Evolutionary conservation across 2,888 invertebrate genomes (phyloP).

Genomic region (Aleiodes testaceus): DNA sequence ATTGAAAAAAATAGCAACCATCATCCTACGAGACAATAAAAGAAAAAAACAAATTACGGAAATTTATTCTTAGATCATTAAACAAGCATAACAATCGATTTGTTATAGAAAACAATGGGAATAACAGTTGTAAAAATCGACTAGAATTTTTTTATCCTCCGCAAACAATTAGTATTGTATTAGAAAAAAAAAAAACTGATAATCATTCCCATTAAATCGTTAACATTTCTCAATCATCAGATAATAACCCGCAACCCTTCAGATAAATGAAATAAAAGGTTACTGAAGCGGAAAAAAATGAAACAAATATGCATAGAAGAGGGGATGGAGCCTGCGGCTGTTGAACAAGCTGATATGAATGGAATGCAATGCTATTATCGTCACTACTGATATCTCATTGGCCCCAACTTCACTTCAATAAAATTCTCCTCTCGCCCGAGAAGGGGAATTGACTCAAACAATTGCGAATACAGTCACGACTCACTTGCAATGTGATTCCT

Average conservation of each 20-base stretch:
- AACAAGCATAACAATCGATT: too few relatives aligned
- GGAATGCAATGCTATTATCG: conserved; percentile 33
- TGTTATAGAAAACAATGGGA: conserved; percentile 12
- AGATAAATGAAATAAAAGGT: neutral
- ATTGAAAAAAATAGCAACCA: too few relatives aligned
- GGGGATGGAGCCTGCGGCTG: conserved; percentile 24
- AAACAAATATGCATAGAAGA: neutral
- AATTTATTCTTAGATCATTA: too few relatives aligned
- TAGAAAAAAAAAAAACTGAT: neutral
- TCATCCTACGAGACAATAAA: too few relatives aligned
- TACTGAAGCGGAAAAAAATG: neutral
- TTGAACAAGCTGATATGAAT: conserved; percentile 31
- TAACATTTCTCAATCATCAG: conserved; percentile 6
- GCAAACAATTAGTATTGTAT: conserved; percentile 6
- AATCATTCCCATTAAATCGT: conserved; percentile 16
- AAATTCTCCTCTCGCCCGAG: too few relatives aligned
- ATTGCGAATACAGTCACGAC: too few relatives aligned
- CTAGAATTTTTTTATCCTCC: neutral
- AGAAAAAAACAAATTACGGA: too few relatives aligned
- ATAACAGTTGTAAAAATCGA: conserved; percentile 10
- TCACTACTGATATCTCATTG: conserved; percentile 26
- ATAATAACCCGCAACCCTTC: conserved; percentile 19
- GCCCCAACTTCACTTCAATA: conserved; percentile 10
- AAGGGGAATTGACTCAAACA: too few relatives aligned
- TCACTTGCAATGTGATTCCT: too few relatives aligned